Evolutionary conservation across 2,888 invertebrate species (phyloP).

Genomic region (Macrophya alboannulata): DNA sequence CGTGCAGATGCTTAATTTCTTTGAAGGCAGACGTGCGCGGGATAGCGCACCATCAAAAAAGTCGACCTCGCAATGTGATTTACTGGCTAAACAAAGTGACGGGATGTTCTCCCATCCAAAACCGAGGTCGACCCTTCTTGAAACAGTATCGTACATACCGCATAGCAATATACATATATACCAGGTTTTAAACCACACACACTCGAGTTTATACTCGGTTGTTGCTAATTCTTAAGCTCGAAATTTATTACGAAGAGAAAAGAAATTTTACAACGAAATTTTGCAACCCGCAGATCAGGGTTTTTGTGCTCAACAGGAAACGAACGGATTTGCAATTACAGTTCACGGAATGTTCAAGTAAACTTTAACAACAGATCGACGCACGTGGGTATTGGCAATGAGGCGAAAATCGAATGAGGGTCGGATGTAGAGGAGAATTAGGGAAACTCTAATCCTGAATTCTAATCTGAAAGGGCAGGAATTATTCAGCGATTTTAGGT

Average conservation of each 20-base stretch:
- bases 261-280: not conserved
- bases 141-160: conserved; percentile 20
- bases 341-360: not conserved
- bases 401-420: not conserved
- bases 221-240: not conserved
- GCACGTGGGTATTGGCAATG: not conserved
- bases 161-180: conserved; percentile 1
- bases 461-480: not conserved
- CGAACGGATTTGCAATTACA: not conserved
- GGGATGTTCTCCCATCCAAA: conserved; percentile 34
- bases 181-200: conserved; percentile 7
- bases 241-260: not conserved
- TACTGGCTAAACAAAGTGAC: conserved; percentile 58
- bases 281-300: not conserved
- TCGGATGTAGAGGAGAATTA: not conserved
- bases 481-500: conserved; percentile 11
- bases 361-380: not conserved
- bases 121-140: conserved; percentile 47
- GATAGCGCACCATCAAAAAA: conserved; percentile 45
- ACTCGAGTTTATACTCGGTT: not conserved
- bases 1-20: conserved; percentile 30
- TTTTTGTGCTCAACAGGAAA: not conserved
- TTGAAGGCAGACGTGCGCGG: conserved; percentile 45
- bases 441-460: not conserved
- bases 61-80: conserved; percentile 57